Evolutionary conservation across 2,113 vertebrate genomes (phyloP).

Genomic region (Pao palembangensis): DNA sequence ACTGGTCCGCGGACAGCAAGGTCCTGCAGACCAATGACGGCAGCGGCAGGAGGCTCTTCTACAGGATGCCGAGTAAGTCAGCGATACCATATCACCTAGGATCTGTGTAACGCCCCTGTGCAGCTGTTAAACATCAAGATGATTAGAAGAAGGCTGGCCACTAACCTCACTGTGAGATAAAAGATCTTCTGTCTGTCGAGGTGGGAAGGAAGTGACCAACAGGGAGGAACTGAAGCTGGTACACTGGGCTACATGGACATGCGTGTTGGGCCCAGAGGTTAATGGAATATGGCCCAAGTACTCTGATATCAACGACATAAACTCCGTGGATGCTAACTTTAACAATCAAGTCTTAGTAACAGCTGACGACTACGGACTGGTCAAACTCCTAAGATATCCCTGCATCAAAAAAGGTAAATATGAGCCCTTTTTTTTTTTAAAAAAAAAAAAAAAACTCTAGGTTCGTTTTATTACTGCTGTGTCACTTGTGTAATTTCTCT

Average conservation of each 20-base stretch:
- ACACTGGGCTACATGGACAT: conserved; percentile 96
- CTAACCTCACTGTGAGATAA: conserved; percentile 35
- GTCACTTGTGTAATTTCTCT: conserved; percentile 28
- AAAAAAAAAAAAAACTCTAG: no score
- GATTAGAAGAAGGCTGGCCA: no score
- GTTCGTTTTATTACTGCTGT: not conserved
- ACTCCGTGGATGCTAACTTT: conserved; percentile 96
- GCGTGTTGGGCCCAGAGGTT: conserved; percentile 90
- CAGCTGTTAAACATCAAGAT: not conserved
- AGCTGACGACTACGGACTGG: conserved; percentile 94
- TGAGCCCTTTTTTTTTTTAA: not conserved
- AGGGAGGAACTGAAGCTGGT: conserved; percentile 92
- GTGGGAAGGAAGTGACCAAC: conserved; percentile 92
- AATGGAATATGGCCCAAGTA: conserved; percentile 98
- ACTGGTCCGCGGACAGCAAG: conserved; percentile 97
- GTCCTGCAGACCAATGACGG: conserved; percentile 95
- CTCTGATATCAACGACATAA: conserved; percentile 92
- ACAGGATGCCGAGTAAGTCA: conserved; percentile 93
- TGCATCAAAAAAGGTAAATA: conserved; percentile 91
- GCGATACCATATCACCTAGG: not conserved
- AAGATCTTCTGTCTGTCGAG: conserved; percentile 70
- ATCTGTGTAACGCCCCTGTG: not conserved
- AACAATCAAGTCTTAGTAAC: conserved; percentile 94
- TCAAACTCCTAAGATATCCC: conserved; percentile 94
- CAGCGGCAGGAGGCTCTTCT: conserved; percentile 87